Evolutionary conservation across 2,113 vertebrate genomes (phyloP), one percentile per base, ranked within the genome.

Genomic region (Gambusia affinis): DNA sequence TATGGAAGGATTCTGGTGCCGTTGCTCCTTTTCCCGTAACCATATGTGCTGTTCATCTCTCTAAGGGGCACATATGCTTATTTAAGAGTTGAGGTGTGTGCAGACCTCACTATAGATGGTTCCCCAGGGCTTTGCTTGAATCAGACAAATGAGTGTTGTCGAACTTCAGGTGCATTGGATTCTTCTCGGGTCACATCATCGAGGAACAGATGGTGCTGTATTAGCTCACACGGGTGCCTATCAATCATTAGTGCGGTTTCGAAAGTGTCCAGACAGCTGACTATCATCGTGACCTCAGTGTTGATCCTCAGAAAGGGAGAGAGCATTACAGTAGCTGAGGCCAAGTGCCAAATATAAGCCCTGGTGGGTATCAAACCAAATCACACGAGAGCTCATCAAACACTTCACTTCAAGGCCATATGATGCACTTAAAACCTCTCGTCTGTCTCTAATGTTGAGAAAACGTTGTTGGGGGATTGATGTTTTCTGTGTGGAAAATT

Each of bases 1-100:
- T 5, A 42, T 72, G 69, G 31, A 74, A 70, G 64, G 72, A 74
- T 70, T 63, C 44, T 19, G 4, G 17, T 17, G 44, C 17, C 74
- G 75, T 39, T 75, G 57, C 65, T 54, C 30, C 39, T 67, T 15
- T 47, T 17, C 44, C 44, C 17, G 27, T 69, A 61, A 75, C 67
- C 85, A 85, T 84, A 85, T 88, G 84, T 85, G 73, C 33, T 60
- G 64, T 71, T 64, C 67, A 60, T 75, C 37, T 22, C 27, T 60
- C 15, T 39, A 37, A 77, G 69, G n/a, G 19, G 19, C 27, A 14
- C 66, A 67, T 73, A 67, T 76, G 62, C 71, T 62, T 70, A 72
- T 75, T 68, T 64, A 73, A 81, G 47, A 51, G 61, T 66, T 66
- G 60, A 47, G 75, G 60, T 6, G 28, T 47, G 54, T 17, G 0